Conservation (phyloP, 2,888 invertebrate species). For the Pachydiplax longipennis region DNA sequence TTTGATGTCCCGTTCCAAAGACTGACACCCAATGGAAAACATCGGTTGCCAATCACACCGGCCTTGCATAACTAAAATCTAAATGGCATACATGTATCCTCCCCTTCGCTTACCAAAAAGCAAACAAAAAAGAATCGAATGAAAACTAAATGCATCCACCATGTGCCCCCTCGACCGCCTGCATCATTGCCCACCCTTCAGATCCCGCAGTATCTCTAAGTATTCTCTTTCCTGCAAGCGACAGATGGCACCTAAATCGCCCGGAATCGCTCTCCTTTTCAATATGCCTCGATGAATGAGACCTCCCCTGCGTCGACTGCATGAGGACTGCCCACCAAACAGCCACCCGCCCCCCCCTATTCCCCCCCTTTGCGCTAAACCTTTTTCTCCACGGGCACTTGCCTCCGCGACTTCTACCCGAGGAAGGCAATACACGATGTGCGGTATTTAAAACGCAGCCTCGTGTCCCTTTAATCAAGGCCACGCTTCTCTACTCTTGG, state of each 20-base stretch:
- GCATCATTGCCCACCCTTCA: not conserved
- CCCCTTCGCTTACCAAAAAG: not conserved
- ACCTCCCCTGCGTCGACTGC: conserved; percentile 3
- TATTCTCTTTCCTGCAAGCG: not conserved
- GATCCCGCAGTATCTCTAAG: not conserved
- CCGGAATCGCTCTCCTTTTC: conserved; percentile 26
- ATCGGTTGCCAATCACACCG: too few relatives aligned
- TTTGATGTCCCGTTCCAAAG: too few relatives aligned
- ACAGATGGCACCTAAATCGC: conserved; percentile 35
- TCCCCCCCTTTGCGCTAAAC: not conserved
- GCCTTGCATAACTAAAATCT: too few relatives aligned
- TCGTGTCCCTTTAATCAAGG: not conserved
- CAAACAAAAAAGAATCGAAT: not conserved
- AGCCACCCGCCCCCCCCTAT: not conserved
- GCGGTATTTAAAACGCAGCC: not conserved
- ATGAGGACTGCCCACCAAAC: not conserved
- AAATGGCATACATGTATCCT: not conserved
- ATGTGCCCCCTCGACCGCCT: not conserved
- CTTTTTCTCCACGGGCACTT: not conserved
- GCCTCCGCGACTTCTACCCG: not conserved
- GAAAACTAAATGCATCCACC: not conserved
- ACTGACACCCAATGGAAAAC: too few relatives aligned
- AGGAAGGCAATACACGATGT: not conserved
- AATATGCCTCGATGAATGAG: conserved; percentile 33
- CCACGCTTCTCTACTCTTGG: not conserved